Conservation (phyloP, 2,113 vertebrate species). For the Scartelaos histophorus region DNA sequence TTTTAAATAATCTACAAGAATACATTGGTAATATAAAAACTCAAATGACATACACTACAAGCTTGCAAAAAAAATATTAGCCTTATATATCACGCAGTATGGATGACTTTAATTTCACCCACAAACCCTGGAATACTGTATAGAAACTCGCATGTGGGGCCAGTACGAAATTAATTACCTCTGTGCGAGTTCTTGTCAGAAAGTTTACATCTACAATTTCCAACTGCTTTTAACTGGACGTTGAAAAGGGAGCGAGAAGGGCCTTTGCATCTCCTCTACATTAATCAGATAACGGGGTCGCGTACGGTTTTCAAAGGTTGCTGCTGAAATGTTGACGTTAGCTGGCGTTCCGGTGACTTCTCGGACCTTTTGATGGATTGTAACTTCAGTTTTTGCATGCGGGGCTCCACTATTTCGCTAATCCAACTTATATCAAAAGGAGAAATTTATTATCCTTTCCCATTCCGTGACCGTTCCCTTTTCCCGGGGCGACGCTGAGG, state of each 20-base stretch:
- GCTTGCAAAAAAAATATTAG: too few relatives aligned
- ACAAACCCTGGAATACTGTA: neutral
- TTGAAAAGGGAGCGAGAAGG: neutral
- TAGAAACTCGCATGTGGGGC: neutral
- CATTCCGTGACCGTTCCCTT: neutral
- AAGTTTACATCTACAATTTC: constrained; percentile 5
- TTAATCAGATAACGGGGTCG: constrained; percentile 4
- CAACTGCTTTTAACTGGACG: neutral
- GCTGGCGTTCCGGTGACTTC: constrained; percentile 11
- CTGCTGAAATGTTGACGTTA: constrained; percentile 16
- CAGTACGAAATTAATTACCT: neutral
- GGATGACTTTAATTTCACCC: neutral
- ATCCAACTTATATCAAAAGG: constrained; percentile 66
- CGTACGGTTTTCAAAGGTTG: neutral
- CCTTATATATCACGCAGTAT: neutral
- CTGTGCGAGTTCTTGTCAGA: neutral
- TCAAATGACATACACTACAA: too few relatives aligned
- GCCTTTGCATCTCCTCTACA: neutral
- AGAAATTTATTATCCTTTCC: constrained; percentile 56
- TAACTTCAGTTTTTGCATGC: constrained; percentile 26
- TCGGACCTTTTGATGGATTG: constrained; percentile 36
- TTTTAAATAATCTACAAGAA: too few relatives aligned
- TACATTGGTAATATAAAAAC: too few relatives aligned
- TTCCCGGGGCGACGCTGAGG: constrained; percentile 51
- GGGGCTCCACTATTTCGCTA: constrained; percentile 51